Percentiles rank a stretch among this genome's conserved stretches.
Evolutionary conservation across 2,113 vertebrate genomes (phyloP).

Genomic region (Sphyrna mokarran): DNA sequence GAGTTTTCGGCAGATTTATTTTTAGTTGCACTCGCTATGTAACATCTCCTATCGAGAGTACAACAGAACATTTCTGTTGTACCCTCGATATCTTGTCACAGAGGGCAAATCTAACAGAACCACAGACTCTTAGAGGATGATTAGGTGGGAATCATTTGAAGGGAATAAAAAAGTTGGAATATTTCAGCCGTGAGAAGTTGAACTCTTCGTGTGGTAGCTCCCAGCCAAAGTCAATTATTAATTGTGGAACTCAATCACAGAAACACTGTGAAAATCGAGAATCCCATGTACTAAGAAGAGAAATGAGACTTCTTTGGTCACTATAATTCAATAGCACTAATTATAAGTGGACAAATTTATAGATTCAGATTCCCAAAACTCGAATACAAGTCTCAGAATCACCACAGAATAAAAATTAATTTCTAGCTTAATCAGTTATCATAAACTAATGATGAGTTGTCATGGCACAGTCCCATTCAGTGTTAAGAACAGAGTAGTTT

Average conservation of each 20-base stretch:
- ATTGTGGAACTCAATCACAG: not conserved
- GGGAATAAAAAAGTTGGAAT: not conserved
- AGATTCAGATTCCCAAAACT: not conserved
- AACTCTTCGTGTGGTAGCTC: not conserved
- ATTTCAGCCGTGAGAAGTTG: not conserved
- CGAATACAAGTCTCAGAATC: not conserved
- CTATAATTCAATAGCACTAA: not conserved
- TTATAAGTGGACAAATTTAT: not conserved
- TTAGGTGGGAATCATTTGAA: conserved; percentile 8
- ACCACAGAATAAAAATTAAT: not conserved
- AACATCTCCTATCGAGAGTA: not conserved
- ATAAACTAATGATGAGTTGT: not conserved
- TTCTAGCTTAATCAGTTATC: not conserved
- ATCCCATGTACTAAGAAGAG: not conserved
- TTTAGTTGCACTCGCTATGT: not conserved
- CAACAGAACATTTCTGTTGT: not conserved
- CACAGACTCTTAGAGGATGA: not conserved
- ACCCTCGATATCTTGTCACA: not conserved
- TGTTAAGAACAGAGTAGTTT: not conserved
- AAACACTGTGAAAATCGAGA: not conserved
- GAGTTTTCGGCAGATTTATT: conserved; percentile 33
- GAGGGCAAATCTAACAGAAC: not conserved
- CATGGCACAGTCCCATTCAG: not conserved
- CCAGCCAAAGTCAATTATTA: not conserved
- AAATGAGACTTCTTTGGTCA: not conserved